Evolutionary conservation across 2,888 invertebrate genomes (phyloP).

Genomic region (Unio delphinus): DNA sequence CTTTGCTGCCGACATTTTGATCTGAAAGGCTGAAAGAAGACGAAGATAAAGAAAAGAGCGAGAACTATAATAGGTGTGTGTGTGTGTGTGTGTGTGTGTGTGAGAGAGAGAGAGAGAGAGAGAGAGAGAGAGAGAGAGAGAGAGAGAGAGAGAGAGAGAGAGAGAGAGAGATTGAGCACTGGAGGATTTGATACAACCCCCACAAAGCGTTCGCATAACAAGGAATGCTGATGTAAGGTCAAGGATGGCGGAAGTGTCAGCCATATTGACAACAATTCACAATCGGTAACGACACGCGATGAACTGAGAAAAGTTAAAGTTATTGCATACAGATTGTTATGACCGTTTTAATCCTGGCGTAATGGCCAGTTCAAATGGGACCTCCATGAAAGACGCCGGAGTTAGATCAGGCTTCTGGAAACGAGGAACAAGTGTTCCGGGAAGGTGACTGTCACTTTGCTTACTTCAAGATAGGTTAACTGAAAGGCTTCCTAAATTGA

Average conservation of each 20-base stretch:
- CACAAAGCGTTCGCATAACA: not conserved
- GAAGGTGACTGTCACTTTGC: constrained; percentile 44
- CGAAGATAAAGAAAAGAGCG: too few species aligned
- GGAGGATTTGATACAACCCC: too few species aligned
- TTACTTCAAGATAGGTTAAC: not conserved
- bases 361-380: constrained; percentile 30
- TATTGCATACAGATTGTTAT: constrained; percentile 5
- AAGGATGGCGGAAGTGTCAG: constrained; percentile 32
- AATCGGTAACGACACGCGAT: not conserved
- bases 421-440: constrained; percentile 54
- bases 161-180: too few species aligned
- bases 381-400: constrained; percentile 39
- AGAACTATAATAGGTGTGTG: too few species aligned
- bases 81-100: too few species aligned
- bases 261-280: constrained; percentile 59
- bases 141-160: too few species aligned
- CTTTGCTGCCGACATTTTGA: too few species aligned
- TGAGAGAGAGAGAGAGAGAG: too few species aligned
- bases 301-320: not conserved
- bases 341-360: constrained; percentile 2
- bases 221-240: constrained; percentile 3
- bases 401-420: constrained; percentile 59
- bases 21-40: too few species aligned
- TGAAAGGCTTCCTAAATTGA: too few species aligned
- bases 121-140: too few species aligned